Evolutionary conservation across 1,140 invertebrate species (phyloP), one percentile per base, ranked within the genome.

Genomic region (Pogonomyrmex californicus): DNA sequence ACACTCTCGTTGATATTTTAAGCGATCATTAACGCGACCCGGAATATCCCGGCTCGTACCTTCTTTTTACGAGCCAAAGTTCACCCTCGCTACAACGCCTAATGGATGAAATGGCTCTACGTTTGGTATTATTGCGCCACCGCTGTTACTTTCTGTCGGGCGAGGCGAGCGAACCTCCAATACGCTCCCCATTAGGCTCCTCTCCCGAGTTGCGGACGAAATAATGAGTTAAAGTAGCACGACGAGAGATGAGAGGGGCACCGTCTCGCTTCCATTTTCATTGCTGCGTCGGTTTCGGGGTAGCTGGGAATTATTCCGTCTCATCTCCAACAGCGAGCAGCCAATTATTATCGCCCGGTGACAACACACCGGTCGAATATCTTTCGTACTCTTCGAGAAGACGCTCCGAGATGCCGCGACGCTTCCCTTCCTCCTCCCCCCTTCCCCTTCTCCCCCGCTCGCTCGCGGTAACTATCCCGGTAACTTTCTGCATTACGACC

Each of bases 71-170:
- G 36, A 47, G 47, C 7, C 47, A 70, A 81, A 81, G 63, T 81
- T 81, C 77, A n/a, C 30, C 65, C 23, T 12, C 54, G 51, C 78
- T 56, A 68, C 51, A 70, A 36, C 49, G 49, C 33, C 62, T 81
- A 83, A 83, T 73, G 79, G 68, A 73, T 60, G 79, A 75, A 83
- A 83, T 36, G 33, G 17, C 54, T 33, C 54, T 38, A 47, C 79
- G 41, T 83, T 83, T 41, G 54, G 58, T 83, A 75, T 83, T 83
- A 73, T 83, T 83, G 68, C 66, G 79, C 79, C 51, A 82, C 51
- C 65, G 66, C 51, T 73, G 66, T 82, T 82, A 73, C 79, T 73
- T 73, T 73, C 54, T 17, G 54, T 4, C 66, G 41, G 30, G 41
- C 10, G 68, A 73, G 54, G 44, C 38, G 44, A 30, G 23, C 47